A percentile compares a stretch with the other conserved stretches of the same genome.
These are phyloP conservation scores for Lynx canadensis DNA, from an alignment of 2,113 vertebrate species.

Conservation along the genomic window DNA sequence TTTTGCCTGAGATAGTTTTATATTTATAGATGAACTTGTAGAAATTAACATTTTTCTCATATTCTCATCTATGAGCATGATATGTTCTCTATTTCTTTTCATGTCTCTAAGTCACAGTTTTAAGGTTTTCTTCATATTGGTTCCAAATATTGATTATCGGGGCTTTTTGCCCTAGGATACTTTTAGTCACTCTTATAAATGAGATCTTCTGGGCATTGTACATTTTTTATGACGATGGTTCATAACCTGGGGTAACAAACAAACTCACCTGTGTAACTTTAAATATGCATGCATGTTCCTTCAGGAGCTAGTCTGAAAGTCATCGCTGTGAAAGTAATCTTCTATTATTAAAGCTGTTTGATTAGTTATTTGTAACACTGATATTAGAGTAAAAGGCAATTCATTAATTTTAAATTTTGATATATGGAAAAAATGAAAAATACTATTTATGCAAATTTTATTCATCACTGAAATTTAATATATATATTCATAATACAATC, in stretches of 20 bases:
- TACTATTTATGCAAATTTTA: constrained; percentile 51
- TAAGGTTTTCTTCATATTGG: constrained; percentile 38
- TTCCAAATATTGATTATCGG: constrained; percentile 14
- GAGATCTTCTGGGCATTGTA: background rate
- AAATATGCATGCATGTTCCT: background rate
- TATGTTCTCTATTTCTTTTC: background rate
- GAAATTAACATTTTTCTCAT: constrained; percentile 34
- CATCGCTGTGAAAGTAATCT: constrained; percentile 40
- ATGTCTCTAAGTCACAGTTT: constrained; percentile 13
- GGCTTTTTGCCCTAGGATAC: background rate
- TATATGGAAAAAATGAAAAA: constrained; percentile 51
- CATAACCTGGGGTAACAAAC: constrained; percentile 8
- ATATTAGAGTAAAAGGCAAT: constrained; percentile 47
- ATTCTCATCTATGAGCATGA: background rate
- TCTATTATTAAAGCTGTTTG: constrained; percentile 54
- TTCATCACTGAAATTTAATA: constrained; percentile 53
- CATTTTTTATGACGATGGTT: constrained; percentile 34
- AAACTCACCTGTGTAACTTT: constrained; percentile 27
- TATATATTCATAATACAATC: constrained; percentile 54
- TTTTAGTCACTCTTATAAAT: constrained; percentile 58
- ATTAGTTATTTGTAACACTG: constrained; percentile 62
- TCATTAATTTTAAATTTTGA: constrained; percentile 45
- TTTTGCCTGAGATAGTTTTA: constrained; percentile 31
- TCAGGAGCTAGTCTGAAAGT: constrained; percentile 46
- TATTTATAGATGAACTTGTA: constrained; percentile 31